These are phyloP conservation scores for Corythornis madagascariensis DNA, from an alignment of 2,113 vertebrate species.

Conservation along the genomic window DNA sequence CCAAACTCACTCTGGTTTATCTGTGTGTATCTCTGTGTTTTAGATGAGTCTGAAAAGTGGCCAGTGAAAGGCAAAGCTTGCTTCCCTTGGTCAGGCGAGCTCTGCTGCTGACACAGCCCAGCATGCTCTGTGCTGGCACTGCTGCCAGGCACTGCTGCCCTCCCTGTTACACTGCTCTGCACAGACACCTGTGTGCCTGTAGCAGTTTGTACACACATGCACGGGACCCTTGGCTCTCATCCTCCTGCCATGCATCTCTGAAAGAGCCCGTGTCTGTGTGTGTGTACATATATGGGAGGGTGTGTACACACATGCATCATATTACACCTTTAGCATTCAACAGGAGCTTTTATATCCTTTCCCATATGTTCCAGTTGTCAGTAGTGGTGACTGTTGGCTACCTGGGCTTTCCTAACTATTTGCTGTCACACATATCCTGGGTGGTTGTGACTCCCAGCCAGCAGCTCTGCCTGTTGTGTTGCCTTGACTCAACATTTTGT, in stretches of 20 bases:
- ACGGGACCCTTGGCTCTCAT: accelerated
- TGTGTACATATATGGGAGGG: accelerated
- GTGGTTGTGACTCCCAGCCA: neutral
- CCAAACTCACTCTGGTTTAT: neutral
- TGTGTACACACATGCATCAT: accelerated
- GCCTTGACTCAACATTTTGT: neutral
- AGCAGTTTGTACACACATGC: accelerated
- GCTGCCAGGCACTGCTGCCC: neutral
- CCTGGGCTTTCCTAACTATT: neutral
- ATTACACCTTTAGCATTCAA: neutral
- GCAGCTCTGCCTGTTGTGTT: accelerated
- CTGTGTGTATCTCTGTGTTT: neutral
- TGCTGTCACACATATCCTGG: accelerated
- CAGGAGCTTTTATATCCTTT: neutral
- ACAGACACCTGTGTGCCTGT: neutral
- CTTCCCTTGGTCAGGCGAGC: neutral
- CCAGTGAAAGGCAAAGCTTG: accelerated
- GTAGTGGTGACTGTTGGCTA: neutral
- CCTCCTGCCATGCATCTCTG: neutral
- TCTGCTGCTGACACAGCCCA: neutral
- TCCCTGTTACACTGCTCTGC: neutral
- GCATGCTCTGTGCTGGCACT: accelerated
- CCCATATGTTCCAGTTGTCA: neutral
- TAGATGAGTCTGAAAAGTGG: neutral
- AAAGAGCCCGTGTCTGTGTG: neutral